Evolutionary conservation across 2,113 vertebrate genomes (phyloP).

Genomic region (Tyto alba): DNA sequence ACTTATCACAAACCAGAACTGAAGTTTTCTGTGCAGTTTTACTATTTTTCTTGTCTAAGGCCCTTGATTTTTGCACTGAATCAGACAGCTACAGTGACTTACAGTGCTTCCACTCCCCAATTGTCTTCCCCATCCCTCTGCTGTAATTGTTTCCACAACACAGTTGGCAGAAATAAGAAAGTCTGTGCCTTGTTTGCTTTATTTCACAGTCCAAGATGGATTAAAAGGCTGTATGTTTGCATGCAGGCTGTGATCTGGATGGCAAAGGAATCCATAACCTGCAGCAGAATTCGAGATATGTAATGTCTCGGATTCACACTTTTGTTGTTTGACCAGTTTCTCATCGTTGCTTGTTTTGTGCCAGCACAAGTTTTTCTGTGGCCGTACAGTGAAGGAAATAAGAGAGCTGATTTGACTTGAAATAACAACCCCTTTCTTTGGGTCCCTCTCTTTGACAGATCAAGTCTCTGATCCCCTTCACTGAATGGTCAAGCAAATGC

Average conservation of each 20-base stretch:
- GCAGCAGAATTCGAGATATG: neutral
- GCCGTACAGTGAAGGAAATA: neutral
- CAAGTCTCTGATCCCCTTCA: neutral
- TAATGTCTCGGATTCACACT: neutral
- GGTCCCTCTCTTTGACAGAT: neutral
- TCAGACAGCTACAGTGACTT: neutral
- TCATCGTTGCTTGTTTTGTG: neutral
- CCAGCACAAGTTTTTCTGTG: neutral
- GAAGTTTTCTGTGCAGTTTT: neutral
- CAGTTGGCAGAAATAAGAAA: neutral
- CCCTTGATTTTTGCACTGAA: neutral
- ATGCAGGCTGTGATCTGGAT: neutral
- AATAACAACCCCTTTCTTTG: neutral
- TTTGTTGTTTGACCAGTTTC: neutral
- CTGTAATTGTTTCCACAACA: neutral
- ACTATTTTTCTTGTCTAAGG: neutral
- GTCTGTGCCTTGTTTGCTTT: neutral
- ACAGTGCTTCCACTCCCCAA: neutral
- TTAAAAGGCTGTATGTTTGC: neutral
- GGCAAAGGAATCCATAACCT: neutral
- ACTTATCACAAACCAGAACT: neutral
- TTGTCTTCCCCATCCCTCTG: neutral
- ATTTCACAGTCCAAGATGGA: neutral
- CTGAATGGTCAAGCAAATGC: neutral
- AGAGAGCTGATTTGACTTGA: neutral